phyloP scores from a whole-genome alignment of 1,140 invertebrate species.

The Acromyrmex heyeri region DNA sequence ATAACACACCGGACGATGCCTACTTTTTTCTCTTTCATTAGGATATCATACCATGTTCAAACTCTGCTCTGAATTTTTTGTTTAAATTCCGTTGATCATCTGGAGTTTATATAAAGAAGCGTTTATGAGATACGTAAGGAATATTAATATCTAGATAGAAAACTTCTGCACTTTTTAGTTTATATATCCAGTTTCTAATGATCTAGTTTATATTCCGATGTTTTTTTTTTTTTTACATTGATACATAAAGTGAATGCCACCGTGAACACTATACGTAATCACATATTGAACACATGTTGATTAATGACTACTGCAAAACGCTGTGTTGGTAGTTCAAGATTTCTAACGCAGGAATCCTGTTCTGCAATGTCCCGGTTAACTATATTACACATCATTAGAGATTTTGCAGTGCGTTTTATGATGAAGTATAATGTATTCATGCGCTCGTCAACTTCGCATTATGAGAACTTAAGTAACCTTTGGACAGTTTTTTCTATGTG shows the following conservation, averaged over 20 bases:
- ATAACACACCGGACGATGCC: not conserved
- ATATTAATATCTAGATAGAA: not conserved
- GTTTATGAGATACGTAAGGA: not conserved
- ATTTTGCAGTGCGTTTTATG: conserved; percentile 18
- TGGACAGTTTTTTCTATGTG: not conserved
- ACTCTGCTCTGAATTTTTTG: not conserved
- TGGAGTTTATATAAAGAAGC: not conserved
- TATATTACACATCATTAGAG: conserved; percentile 23
- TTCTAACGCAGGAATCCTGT: conserved; percentile 24
- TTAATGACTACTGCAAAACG: conserved; percentile 23
- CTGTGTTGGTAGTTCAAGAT: conserved; percentile 1
- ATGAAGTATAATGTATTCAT: conserved; percentile 24
- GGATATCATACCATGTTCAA: not conserved
- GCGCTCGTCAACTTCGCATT: not conserved
- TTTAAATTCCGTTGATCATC: not conserved
- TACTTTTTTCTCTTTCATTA: conserved; percentile 5
- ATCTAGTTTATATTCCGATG: conserved; percentile 6
- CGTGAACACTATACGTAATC: not conserved
- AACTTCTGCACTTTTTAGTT: not conserved
- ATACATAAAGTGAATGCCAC: conserved; percentile 11
- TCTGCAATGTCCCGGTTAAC: conserved; percentile 19
- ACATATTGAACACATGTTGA: not conserved
- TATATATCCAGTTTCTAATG: not conserved
- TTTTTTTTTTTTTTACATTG: not conserved
- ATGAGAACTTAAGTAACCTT: conserved; percentile 1